A percentile compares a stretch with the other conserved stretches of the same genome.
Conservation (phyloP, 2,888 invertebrate species). For the Rambutsinella grinnellia region DNA sequence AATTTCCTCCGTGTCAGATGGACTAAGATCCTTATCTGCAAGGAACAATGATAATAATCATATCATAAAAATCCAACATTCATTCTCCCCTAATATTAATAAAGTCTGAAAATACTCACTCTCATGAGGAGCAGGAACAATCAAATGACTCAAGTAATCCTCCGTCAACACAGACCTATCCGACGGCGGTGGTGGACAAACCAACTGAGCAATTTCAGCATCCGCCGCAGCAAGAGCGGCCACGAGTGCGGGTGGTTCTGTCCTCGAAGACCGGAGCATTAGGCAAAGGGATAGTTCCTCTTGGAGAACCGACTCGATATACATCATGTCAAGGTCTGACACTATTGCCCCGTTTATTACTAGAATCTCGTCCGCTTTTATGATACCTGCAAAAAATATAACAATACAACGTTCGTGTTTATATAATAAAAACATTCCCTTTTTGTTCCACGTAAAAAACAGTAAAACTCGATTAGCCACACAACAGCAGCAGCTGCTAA, state of each 20-base stretch:
- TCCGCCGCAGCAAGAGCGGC: conserved; percentile 65
- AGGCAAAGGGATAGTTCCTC: conserved; percentile 94
- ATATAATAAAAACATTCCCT: too few relatives aligned
- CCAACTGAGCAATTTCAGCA: conserved; percentile 72
- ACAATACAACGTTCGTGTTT: too few relatives aligned
- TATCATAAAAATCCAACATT: conserved; percentile 7
- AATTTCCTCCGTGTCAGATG: conserved; percentile 65
- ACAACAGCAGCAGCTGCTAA: too few relatives aligned
- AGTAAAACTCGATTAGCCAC: too few relatives aligned
- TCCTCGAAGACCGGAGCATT: conserved; percentile 94
- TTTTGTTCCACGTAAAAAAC: too few relatives aligned
- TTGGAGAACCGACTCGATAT: conserved; percentile 85
- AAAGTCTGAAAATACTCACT: conserved; percentile 74
- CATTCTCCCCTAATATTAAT: conserved; percentile 14
- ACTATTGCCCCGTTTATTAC: conserved; percentile 98
- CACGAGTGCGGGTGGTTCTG: conserved; percentile 79
- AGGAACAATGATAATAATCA: conserved; percentile 17
- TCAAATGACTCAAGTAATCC: conserved; percentile 96
- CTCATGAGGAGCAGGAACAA: conserved; percentile 97
- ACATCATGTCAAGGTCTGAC: conserved; percentile 99
- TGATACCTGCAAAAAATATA: conserved; percentile 82
- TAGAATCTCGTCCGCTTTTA: conserved; percentile 98
- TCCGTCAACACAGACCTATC: conserved; percentile 94
- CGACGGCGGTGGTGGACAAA: conserved; percentile 95
- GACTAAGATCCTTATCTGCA: conserved; percentile 66